Base-by-base conservation (phyloP, 2,888 invertebrate species). In the Torymus auratus region DNA sequence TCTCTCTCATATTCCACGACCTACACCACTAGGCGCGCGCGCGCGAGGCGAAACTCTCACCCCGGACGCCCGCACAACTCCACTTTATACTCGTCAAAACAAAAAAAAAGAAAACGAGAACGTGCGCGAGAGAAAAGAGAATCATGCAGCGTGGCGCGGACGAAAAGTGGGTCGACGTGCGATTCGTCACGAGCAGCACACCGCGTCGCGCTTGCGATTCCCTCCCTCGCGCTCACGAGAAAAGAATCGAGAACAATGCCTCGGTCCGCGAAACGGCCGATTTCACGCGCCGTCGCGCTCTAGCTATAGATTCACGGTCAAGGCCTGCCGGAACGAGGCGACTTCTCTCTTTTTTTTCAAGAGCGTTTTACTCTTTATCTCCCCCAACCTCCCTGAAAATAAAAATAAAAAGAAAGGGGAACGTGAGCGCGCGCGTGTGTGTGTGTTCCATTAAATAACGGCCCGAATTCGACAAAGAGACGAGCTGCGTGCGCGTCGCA, bases 301-400 rank as follows among this genome's bases (percentile, higher is more conserved):
- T 28, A 28, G 28, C 28, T 28, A 28, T 7, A 28, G 28, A 52
- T 77, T 77, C 77, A 77, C 56, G 77, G 77, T 70, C 77, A 77
- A 77, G 70, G 77, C 28, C 61, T 41, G 4, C 2, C 28, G 60
- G 23, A 62, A 13, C 62, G 60, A 7, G 0, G 60, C 17, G 11
- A 12, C 11, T 62, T 62, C n/a, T 62, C 23, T 0, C 2, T 28
- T 20, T 23, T 56, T 61, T 64, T 53, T 58, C 69, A 58, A 70
- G 69, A 15, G 69, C 58, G 41, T 28, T 28, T 28, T 28, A 28
- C 28, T 28, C 28, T 20, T 20, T 20, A 20, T 20, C 20, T 5
- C 28, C 28, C 4, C 5, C 28, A 28, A 28, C 28, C 28, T 28
- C 3, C 28, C 28, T 28, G 28, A 28, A 28, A 28, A 28, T 28